These are phyloP conservation scores for Drosophila ironensis DNA, from an alignment of 1,140 invertebrate species.

Conservation along the genomic window DNA sequence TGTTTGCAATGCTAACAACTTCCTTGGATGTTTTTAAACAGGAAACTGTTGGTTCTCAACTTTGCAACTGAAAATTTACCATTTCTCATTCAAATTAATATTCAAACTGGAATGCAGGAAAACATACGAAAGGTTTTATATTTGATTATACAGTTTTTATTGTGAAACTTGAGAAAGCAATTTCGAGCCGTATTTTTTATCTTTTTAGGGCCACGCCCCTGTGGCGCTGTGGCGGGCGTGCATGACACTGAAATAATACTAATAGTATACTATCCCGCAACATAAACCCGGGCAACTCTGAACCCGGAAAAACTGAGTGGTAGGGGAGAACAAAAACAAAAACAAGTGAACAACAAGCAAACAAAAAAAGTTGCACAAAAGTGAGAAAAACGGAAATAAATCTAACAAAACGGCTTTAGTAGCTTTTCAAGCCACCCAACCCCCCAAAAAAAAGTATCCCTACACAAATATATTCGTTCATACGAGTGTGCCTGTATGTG, in stretches of 20 bases:
- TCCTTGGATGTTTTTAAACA: no score
- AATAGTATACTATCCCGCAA: slow-evolving; percentile 44
- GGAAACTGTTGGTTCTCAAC: no score
- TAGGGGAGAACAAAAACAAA: background rate
- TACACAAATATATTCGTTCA: slow-evolving; percentile 10
- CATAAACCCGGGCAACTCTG: slow-evolving; percentile 22
- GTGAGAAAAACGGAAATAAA: slow-evolving; percentile 70
- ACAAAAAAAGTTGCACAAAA: slow-evolving; percentile 64
- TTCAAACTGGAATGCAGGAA: no score
- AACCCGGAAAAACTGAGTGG: background rate
- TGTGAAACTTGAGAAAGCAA: no score
- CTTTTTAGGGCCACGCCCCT: slow-evolving; percentile 12
- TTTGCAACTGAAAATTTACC: no score
- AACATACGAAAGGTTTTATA: no score
- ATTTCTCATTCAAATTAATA: no score
- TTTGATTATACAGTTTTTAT: no score
- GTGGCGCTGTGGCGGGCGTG: slow-evolving; percentile 19
- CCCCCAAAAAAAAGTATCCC: background rate
- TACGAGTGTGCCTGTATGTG: slow-evolving; percentile 19
- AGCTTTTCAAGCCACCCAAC: slow-evolving; percentile 18
- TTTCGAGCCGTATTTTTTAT: background rate
- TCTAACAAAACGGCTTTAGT: slow-evolving; percentile 73
- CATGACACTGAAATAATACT: slow-evolving; percentile 44
- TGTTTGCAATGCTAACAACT: no score
- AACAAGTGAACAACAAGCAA: slow-evolving; percentile 5